Conservation (phyloP, 2,888 invertebrate genomes). For the Trilocha varians region DNA sequence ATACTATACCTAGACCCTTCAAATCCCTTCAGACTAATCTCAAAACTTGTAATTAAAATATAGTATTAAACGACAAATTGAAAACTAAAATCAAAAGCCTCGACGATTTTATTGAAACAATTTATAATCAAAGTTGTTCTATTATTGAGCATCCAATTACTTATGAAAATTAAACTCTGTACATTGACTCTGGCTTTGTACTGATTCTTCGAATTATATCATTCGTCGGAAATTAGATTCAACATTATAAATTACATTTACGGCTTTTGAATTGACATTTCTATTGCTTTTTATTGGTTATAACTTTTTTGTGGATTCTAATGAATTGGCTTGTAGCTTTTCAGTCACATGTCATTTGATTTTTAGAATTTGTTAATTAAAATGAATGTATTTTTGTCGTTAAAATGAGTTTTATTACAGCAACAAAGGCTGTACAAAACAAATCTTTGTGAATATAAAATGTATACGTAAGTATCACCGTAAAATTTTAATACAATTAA, state of each 20-base stretch:
- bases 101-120: background rate
- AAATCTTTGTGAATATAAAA: too few relatives aligned
- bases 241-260: conserved; percentile 6
- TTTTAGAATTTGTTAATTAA: too few relatives aligned
- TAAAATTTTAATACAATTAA: too few relatives aligned
- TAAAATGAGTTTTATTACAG: too few relatives aligned
- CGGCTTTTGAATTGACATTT: conserved; percentile 1
- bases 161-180: conserved; percentile 2
- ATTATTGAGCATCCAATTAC: conserved; percentile 5
- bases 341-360: too few relatives aligned
- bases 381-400: too few relatives aligned
- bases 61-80: background rate
- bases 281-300: background rate
- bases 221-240: conserved; percentile 7
- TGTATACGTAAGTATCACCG: too few relatives aligned
- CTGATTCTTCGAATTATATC: conserved; percentile 3
- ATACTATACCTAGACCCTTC: too few relatives aligned
- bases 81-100: background rate
- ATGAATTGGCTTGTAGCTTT: too few relatives aligned
- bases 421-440: too few relatives aligned
- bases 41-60: background rate
- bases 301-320: too few relatives aligned
- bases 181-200: background rate
- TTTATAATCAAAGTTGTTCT: background rate
- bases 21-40: background rate